phyloP scores from a whole-genome alignment of 2,797 vertebrate genomes.

The Dendrocincla fuliginosa region DNA sequence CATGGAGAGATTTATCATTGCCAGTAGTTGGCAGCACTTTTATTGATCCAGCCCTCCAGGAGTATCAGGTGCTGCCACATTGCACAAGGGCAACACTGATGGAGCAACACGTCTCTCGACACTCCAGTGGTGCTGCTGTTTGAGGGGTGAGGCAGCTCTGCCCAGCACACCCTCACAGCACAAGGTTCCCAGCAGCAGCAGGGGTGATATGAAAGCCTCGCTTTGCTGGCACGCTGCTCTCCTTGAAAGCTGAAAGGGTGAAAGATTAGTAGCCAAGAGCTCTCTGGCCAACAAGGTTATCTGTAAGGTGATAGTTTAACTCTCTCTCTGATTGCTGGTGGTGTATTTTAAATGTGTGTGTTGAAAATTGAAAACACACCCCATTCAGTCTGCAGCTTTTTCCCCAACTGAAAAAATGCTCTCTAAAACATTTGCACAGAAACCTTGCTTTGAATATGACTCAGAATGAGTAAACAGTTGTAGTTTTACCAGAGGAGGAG shows the following conservation, averaged over 20 bases:
- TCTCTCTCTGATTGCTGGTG: background rate
- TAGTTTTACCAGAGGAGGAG: background rate
- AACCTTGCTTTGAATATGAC: background rate
- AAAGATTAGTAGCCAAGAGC: background rate
- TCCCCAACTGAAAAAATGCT: background rate
- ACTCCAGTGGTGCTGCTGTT: background rate
- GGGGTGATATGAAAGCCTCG: background rate
- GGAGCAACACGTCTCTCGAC: fast-evolving
- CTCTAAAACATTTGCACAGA: background rate
- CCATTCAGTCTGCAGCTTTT: background rate
- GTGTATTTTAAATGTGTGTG: fast-evolving
- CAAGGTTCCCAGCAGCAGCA: background rate
- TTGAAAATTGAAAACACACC: background rate
- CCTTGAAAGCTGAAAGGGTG: background rate
- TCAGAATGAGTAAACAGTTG: background rate
- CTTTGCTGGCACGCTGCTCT: background rate
- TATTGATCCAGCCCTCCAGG: background rate
- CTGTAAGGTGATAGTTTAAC: background rate
- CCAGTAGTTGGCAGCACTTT: background rate
- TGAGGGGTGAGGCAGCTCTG: background rate
- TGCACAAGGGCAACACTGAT: background rate
- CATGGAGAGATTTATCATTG: background rate
- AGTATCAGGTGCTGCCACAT: fast-evolving
- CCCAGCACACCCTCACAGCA: fast-evolving
- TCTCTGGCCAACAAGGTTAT: background rate